Evolutionary conservation across 2,113 vertebrate species (phyloP).

Genomic region (Sander vitreus): DNA sequence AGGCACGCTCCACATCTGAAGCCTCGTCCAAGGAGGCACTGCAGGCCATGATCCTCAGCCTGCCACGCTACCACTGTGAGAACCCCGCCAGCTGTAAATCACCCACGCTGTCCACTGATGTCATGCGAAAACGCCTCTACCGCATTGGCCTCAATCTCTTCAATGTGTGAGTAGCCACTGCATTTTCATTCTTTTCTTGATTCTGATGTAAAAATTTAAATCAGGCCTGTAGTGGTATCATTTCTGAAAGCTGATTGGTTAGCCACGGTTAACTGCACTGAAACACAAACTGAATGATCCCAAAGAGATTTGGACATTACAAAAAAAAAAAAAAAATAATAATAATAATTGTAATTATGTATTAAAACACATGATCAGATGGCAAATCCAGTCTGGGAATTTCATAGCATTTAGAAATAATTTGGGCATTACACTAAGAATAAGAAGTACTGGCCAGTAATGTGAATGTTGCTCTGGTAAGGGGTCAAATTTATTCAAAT

Average conservation of each 20-base stretch:
- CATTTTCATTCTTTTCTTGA: not conserved
- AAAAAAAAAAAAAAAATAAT: no score
- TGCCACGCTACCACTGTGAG: conserved; percentile 97
- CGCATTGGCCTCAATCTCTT: conserved; percentile 99
- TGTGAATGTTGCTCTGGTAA: not conserved
- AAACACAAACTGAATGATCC: conserved; percentile 3
- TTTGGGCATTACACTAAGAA: not conserved
- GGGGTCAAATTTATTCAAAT: not conserved
- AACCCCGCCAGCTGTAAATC: conserved; percentile 97
- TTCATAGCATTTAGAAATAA: not conserved
- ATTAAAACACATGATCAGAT: not conserved
- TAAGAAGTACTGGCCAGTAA: not conserved
- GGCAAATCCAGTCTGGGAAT: not conserved
- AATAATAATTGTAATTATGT: no score
- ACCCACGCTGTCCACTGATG: conserved; percentile 95
- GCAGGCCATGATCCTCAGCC: conserved; percentile 97
- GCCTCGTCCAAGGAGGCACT: conserved; percentile 93
- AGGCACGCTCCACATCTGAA: conserved; percentile 91
- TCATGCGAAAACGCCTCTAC: conserved; percentile 96
- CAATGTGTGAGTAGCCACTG: conserved; percentile 91
- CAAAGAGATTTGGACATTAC: not conserved
- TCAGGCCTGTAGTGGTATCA: not conserved
- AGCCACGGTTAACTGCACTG: not conserved
- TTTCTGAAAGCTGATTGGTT: not conserved
- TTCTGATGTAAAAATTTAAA: not conserved